Evolutionary conservation across 2,797 vertebrate species (phyloP).

Genomic region (Jordanella pulchra): DNA sequence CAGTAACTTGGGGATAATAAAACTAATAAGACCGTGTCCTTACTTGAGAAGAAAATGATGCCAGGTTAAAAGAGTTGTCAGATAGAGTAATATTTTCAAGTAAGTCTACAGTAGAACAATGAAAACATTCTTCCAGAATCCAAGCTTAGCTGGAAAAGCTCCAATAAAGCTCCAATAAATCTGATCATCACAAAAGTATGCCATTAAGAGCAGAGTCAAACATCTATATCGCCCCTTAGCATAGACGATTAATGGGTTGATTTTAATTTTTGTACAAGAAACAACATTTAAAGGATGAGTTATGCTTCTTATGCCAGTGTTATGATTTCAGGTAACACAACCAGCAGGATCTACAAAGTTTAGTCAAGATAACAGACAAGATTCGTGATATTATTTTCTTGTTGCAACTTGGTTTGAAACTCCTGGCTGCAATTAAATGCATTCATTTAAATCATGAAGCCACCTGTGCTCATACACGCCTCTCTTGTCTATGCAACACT

Average conservation of each 20-base stretch:
- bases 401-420: neutral
- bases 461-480: neutral
- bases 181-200: neutral
- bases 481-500: neutral
- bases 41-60: slow-evolving; percentile 15
- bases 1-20: slow-evolving; percentile 41
- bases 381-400: neutral
- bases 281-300: no score
- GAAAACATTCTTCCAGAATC: neutral
- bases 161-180: neutral
- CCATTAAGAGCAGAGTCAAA: neutral
- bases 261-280: no score
- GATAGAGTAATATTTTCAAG: no score
- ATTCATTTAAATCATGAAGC: neutral
- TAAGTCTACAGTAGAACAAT: slow-evolving; percentile 22
- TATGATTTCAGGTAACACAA: no score
- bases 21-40: slow-evolving; percentile 39
- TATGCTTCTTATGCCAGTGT: no score
- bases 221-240: no score
- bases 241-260: no score
- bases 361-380: no score
- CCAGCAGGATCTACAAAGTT: no score
- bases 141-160: neutral
- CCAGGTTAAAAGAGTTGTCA: no score
- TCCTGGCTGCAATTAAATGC: neutral